Evolutionary conservation across 2,113 vertebrate species (phyloP), one percentile per base, ranked within the genome.

Genomic region (Ptychochromis oligacanthus): DNA sequence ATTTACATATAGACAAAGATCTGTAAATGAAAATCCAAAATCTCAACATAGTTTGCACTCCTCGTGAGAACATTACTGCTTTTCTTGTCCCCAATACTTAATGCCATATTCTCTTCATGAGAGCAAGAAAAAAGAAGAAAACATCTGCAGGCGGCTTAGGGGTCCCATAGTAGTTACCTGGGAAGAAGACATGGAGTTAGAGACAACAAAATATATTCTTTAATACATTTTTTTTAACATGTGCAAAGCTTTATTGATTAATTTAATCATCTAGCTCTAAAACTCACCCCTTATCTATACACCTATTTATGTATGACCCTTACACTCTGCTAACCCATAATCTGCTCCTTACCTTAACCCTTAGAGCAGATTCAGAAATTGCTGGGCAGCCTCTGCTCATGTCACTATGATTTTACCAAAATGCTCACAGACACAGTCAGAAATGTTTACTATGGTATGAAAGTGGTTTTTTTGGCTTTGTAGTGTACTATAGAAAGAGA

Each of bases 121-220:
- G 36, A 10, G 15, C 3, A 59, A 72, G 9, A 60, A 34, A 12
- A 20, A 57, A 17, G 8, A 34, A n/a, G 11, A 67, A 79, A 79
- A 65, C 46, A 22, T 34, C 15, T 1, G 98, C 97, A 1, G 98
- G 97, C 79, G 98, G 98, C 84, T 99, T 99, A 0, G 98, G 98
- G 6, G 98, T 99, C 40, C 98, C 98, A 8, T 99, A 99, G 93
- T 98, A 99, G 89, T 99, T 99, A 76, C 98, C 98, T 99, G 92
- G 9, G 70, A 60, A n/a, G 22, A 58, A 11, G 1, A 75, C 3
- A 77, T 13, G 7, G 13, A 56, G 11, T 79, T 1, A 60, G 13
- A 82, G 18, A 55, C 28, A 43, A 6, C 31, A 43, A 59, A 36
- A 62, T 52, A 0, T 6, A 34, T 26, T 20, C 4, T n/a, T 65